Base-by-base conservation (phyloP, 2,113 vertebrate genomes). In the Halcyon malimbica region DNA sequence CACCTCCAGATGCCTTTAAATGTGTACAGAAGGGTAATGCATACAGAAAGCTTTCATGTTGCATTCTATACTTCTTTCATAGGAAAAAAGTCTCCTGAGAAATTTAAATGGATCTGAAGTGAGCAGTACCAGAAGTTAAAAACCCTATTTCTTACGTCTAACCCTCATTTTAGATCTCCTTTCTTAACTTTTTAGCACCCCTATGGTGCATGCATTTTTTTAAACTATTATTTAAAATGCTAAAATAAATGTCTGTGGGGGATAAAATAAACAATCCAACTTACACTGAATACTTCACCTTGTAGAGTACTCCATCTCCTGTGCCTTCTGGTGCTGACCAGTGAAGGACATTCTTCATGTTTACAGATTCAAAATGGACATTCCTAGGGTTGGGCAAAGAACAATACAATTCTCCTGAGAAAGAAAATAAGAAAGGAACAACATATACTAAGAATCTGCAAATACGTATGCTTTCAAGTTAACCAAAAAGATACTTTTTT, bases 201-300 rank as follows among this genome's bases (percentile, higher is more conserved):
- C 21, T 69, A 42, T 8, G 33, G 59, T 23, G 15, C 46, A 73
- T 26, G 35, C 56, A 20, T 33, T 63, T 25, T 56, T 33, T 65
- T 24, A 42, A 70, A 46, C 46, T 80, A 46, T 12, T 76, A 57
- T 53, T 83, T 83, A 12, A 95, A 79, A 46, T 65, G 24, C 37
- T 87, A 80, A 92, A 89, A 35, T 46, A n/a, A 29, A 82, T 94
- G 65, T 57, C 24, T 46, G 41, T 54, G 64, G 31, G 13, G 42
- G 11, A 68, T 71, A 83, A 92, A 93, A 83, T 42, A 89, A 93
- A 63, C 9, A 69, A 83, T 51, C 2, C 35, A 83, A 98, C 99
- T 98, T 97, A 99, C 99, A 99, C 98, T 70, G 98, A 97, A 89
- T 99, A 99, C 84, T 99, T 97, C 89, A 99, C 99, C 2, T 90